Evolutionary conservation across 2,797 vertebrate genomes (phyloP).

Genomic region (Lophius americanus): DNA sequence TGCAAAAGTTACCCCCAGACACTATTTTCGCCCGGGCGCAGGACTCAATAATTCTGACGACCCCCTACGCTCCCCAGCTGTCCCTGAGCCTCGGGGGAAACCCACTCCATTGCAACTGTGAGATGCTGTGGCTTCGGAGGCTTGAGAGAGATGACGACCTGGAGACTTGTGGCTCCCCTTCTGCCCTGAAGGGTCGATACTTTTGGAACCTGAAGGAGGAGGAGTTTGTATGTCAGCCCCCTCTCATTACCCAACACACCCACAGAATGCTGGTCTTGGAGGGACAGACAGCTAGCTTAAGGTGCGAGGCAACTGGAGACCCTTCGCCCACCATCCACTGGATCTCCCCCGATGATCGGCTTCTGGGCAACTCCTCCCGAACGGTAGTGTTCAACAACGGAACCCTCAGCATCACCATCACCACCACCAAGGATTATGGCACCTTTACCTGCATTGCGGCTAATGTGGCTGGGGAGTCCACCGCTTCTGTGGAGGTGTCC

Average conservation of each 20-base stretch:
- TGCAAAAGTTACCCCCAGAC: constrained; percentile 93
- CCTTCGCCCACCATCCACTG: constrained; percentile 92
- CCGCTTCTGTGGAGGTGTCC: constrained; percentile 88
- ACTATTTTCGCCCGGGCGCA: constrained; percentile 92
- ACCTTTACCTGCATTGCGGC: constrained; percentile 95
- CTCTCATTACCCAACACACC: constrained; percentile 92
- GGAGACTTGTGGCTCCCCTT: constrained; percentile 95
- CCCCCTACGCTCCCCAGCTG: constrained; percentile 87
- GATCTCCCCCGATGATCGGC: constrained; percentile 89
- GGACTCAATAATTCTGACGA: constrained; percentile 79
- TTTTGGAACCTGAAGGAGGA: constrained; percentile 93
- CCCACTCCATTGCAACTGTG: constrained; percentile 94
- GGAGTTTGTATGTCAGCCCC: constrained; percentile 92
- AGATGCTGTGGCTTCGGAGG: constrained; percentile 91
- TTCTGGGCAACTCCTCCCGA: constrained; percentile 90
- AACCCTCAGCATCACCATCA: constrained; percentile 91
- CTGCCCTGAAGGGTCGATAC: constrained; percentile 90
- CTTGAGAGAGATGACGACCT: constrained; percentile 91
- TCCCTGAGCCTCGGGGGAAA: constrained; percentile 93
- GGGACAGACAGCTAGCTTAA: constrained; percentile 89
- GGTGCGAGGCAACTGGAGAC: constrained; percentile 92
- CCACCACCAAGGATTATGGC: constrained; percentile 92
- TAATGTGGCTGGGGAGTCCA: constrained; percentile 93
- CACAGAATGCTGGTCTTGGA: constrained; percentile 91
- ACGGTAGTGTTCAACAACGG: constrained; percentile 88